phyloP scores from a whole-genome alignment of 2,797 vertebrate genomes.

The Natrix natrix region DNA sequence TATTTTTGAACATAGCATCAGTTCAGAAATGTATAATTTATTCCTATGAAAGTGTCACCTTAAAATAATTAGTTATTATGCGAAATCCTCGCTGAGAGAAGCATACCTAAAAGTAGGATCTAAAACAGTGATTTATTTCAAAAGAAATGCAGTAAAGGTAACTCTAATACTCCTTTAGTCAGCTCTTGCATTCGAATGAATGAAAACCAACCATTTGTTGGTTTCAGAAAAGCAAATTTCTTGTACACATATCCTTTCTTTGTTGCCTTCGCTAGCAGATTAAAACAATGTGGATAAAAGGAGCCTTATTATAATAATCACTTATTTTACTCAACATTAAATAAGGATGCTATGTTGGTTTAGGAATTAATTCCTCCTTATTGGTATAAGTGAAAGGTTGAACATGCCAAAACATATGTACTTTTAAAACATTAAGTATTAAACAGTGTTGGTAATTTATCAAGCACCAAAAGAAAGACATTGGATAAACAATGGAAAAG shows the following conservation, averaged over 20 bases:
- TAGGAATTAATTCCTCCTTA: too few relatives aligned
- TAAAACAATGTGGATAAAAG: not conserved
- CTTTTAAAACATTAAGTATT: too few relatives aligned
- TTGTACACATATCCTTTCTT: not conserved
- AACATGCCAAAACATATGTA: too few relatives aligned
- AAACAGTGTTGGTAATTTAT: too few relatives aligned
- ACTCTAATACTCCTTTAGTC: constrained; percentile 4
- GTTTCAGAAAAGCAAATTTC: not conserved
- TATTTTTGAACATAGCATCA: not conserved
- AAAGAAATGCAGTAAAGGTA: not conserved
- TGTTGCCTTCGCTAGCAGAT: not conserved
- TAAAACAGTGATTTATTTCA: not conserved
- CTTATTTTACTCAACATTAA: too few relatives aligned
- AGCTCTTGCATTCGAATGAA: not conserved
- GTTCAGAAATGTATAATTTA: not conserved
- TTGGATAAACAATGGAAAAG: too few relatives aligned
- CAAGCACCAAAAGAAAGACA: too few relatives aligned
- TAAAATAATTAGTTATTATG: not conserved
- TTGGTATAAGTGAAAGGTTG: too few relatives aligned
- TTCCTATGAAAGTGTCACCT: not conserved
- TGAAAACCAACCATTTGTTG: not conserved
- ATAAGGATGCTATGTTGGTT: too few relatives aligned
- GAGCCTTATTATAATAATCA: too few relatives aligned
- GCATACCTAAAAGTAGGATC: not conserved
- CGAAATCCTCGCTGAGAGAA: not conserved